Base-by-base conservation (phyloP, 2,888 invertebrate species). In the Agriopis marginaria region DNA sequence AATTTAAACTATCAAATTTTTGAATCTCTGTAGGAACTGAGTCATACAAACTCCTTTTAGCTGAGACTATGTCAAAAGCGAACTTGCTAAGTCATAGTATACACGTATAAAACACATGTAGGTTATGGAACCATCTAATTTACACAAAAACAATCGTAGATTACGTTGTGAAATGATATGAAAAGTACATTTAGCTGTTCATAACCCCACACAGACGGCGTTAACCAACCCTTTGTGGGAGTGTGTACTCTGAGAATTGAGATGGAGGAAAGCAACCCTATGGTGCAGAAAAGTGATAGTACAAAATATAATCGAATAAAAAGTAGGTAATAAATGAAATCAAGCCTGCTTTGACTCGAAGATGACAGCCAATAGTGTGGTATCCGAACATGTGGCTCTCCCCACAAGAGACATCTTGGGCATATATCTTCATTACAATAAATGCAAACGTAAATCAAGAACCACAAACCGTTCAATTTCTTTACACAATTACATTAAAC, bases 351-450 rank as follows among this genome's bases (percentile, higher is more conserved):
- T 78, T 75, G 77, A 79, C 76, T 80, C 74, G 78, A 70, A 77
- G 80, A 75, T 79, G 81, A 80, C 82, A 74, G 80, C 71, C 76
- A 79, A 79, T 77, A 80, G 85, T 88, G 88, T 86, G 89, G 83
- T 82, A 78, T 77, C 77, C 84, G 89, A 91, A 93, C 93, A 93
- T 93, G 93, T 93, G 93, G 92, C 90, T 89, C 79, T 81, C 75
- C 32, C 71, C 71, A 74, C 82, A 75, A 85, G 81, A 85, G 90
- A 91, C 91, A 92, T 91, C 88, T 92, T 91, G 89, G 83, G 78
- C 85, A 84, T 86, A 83, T 88, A 83, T 88, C 86, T 84, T 84
- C 82, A 68, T 74, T 75, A 77, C 74, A 78, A 79, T 77, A 70
- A 77, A 79, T 80, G 76, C 86, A 88, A 87, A 82, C 74, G 78